Evolutionary conservation across 2,888 invertebrate genomes (phyloP), one percentile per base, ranked within the genome.

Genomic region (Enchytraeus crypticus): DNA sequence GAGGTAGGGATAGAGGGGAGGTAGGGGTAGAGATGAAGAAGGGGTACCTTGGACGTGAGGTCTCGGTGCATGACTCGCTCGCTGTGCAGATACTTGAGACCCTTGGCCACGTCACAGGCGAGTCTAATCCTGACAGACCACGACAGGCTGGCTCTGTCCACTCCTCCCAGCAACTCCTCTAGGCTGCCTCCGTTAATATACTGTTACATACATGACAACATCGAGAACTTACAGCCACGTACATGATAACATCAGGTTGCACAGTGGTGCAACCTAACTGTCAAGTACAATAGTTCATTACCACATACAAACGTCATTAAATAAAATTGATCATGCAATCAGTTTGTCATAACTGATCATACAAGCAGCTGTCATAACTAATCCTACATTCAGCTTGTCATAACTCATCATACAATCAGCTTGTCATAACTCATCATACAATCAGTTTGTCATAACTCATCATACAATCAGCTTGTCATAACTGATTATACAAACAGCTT

Each of bases 131-230:
- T 84, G 67, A 86, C 83, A 66, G 84, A 82, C 83, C 92, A 91
- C 53, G 88, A 87, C 73, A 95, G 81, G 49, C 84, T 83, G 27
- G 69, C 56, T n/a, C 29, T 23, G 11, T 65, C 64, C 66, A 87
- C 85, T 71, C 88, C 86, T 75, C 89, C 87, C 75, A 96, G 86
- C 71, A 92, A 82, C 81, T 92, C 90, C 77, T 95, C 92, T 76
- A 97, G 81, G 59, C 92, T 92, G 43, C 96, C 96, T 51, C 91
- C 91, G 80, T 90, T 89, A 80, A 95, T 92, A 82, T 88, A 96
- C 84, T 85, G 79, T 29, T 14, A 43, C 43, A n/a, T n/a, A 43
- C 11, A 43, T n/a, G n/a, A 43, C 43, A 43, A 43, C 43, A 43
- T 43, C 43, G 43, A n/a, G 43, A 43, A 14, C 43, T 43, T 14